phyloP scores from a whole-genome alignment of 2,888 invertebrate species.

The Noctua fimbriata region DNA sequence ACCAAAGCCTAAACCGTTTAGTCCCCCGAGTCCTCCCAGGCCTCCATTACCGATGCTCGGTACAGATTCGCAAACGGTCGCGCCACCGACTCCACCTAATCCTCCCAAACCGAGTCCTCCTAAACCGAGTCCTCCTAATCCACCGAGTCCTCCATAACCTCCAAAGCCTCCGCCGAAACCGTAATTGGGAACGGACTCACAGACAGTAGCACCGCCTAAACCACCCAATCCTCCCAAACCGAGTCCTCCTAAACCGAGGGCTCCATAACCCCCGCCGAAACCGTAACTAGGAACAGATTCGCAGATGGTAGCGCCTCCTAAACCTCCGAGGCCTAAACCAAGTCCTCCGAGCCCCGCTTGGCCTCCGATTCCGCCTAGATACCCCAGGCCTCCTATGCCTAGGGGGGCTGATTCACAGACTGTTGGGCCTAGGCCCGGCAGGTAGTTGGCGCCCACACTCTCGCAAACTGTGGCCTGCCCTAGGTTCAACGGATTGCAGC shows the following conservation, averaged over 20 bases:
- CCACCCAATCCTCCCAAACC: slow-evolving; percentile 6
- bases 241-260: slow-evolving; percentile 22
- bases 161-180: too few species aligned
- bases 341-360: slow-evolving; percentile 39
- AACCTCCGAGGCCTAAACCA: not conserved
- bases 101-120: too few species aligned
- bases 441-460: slow-evolving; percentile 58
- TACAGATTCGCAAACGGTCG: slow-evolving; percentile 46
- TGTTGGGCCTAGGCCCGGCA: slow-evolving; percentile 54
- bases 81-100: slow-evolving; percentile 12
- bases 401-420: slow-evolving; percentile 59
- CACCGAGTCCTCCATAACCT: not conserved
- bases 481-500: slow-evolving; percentile 75
- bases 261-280: slow-evolving; percentile 23
- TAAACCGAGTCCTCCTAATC: slow-evolving; percentile 1
- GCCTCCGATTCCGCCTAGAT: slow-evolving; percentile 48
- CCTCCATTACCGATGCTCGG: slow-evolving; percentile 36
- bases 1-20: slow-evolving; percentile 6
- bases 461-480: slow-evolving; percentile 74
- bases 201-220: too few species aligned
- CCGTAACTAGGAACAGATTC: slow-evolving; percentile 45
- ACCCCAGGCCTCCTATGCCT: slow-evolving; percentile 53
- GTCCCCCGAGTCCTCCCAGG: slow-evolving; percentile 35
- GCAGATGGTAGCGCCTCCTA: slow-evolving; percentile 42
- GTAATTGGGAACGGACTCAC: too few species aligned